Percentiles rank a stretch among this genome's conserved stretches.
Conservation (phyloP, 92 coral and sea anemone genomes). For the Ricordea florida region DNA sequence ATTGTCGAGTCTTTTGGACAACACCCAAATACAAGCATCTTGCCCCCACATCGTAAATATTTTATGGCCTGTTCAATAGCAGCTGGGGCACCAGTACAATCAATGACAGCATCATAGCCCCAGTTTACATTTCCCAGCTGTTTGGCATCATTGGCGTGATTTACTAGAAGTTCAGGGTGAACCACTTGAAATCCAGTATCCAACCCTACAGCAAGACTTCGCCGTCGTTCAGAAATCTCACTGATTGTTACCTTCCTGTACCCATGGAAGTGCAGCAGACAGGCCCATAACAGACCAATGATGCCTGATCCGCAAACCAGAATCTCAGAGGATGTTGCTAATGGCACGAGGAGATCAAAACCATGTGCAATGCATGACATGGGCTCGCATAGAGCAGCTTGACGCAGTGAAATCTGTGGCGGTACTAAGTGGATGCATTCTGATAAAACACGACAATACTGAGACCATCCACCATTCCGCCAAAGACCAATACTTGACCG, state of each 20-base stretch:
- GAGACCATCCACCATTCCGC: constrained; percentile 99
- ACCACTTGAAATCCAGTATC: constrained; percentile 67
- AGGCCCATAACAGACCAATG: constrained; percentile 84
- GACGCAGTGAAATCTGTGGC: constrained; percentile 83
- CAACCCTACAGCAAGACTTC: constrained; percentile 74
- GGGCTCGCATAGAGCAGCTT: constrained; percentile 92
- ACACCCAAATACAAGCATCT: constrained; percentile 86
- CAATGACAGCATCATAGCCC: constrained; percentile 93
- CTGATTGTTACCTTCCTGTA: constrained; percentile 85
- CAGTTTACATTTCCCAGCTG: constrained; percentile 50
- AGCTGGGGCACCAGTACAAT: constrained; percentile 77
- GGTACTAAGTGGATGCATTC: constrained; percentile 69
- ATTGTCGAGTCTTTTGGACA: constrained; percentile 78
- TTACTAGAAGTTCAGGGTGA: constrained; percentile 77
- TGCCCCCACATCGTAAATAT: constrained; percentile 85
- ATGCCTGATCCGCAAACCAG: constrained; percentile 85
- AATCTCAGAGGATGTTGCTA: constrained; percentile 78
- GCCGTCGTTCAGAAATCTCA: constrained; percentile 85
- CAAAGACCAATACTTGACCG: constrained; percentile 85
- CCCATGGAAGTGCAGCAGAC: constrained; percentile 87
- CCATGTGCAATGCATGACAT: constrained; percentile 89
- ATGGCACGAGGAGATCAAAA: constrained; percentile 70
- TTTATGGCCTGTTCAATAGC: constrained; percentile 76
- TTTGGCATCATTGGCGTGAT: constrained; percentile 47
- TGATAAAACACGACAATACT: constrained; percentile 83